phyloP scores from a whole-genome alignment of 2,888 invertebrate species.

The Abrostola triplasia region DNA sequence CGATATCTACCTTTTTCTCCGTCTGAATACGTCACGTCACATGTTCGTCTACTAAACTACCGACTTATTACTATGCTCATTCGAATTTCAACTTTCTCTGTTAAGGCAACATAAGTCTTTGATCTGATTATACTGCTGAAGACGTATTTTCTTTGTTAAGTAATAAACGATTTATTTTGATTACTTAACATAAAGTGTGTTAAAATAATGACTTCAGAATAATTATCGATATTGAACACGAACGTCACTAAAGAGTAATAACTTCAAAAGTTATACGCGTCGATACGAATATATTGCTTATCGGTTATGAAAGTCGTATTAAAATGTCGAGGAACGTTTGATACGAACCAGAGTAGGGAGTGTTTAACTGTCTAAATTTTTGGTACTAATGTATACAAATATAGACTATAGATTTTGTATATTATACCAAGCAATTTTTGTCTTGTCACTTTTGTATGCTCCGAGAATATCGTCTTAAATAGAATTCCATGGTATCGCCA shows the following conservation, averaged over 20 bases:
- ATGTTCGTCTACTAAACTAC: no score
- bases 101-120: no score
- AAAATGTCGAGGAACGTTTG: slow-evolving; percentile 37
- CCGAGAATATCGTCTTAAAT: no score
- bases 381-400: slow-evolving; percentile 15
- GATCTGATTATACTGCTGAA: no score
- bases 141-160: no score
- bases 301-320: slow-evolving; percentile 53
- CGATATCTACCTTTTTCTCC: no score
- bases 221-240: slow-evolving; percentile 24
- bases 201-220: neutral
- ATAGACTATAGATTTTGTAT: neutral
- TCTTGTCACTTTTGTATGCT: no score
- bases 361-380: slow-evolving; percentile 28
- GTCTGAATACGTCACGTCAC: no score
- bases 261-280: slow-evolving; percentile 51
- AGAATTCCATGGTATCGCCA: no score
- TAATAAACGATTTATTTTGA: no score
- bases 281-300: slow-evolving; percentile 51
- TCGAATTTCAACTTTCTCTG: no score
- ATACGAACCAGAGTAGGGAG: slow-evolving; percentile 18
- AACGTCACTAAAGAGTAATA: slow-evolving; percentile 53
- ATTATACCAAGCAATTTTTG: neutral
- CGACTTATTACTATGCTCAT: no score
- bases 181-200: neutral